Percentiles rank a stretch among this genome's conserved stretches.
Conservation (phyloP, 2,113 vertebrate species). For the Corvus hawaiiensis region DNA sequence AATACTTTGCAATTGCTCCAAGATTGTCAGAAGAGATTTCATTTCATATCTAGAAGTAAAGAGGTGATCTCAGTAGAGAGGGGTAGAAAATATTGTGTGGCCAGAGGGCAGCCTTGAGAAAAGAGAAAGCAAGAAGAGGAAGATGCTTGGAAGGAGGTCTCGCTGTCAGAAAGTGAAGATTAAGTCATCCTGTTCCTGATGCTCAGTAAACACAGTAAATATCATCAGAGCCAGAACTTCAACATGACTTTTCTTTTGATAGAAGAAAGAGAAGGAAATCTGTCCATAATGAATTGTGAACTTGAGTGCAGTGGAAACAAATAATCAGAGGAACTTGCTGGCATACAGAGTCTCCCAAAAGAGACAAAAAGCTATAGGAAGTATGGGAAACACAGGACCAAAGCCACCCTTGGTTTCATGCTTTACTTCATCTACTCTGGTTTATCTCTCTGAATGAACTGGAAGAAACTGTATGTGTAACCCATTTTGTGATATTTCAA, state of each 20-base stretch:
- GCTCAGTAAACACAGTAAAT: background rate
- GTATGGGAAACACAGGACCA: background rate
- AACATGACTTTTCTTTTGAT: background rate
- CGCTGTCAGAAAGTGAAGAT: background rate
- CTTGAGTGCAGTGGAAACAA: background rate
- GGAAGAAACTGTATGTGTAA: background rate
- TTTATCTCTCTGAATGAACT: background rate
- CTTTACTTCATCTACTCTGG: background rate
- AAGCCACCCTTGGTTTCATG: background rate
- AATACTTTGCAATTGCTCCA: background rate
- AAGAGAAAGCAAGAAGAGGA: background rate
- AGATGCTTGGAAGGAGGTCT: background rate
- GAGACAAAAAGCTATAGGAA: background rate
- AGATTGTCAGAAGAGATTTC: background rate
- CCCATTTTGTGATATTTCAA: background rate
- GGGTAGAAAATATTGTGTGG: background rate
- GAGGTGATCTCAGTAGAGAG: background rate
- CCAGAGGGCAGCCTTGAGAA: background rate
- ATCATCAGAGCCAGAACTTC: background rate
- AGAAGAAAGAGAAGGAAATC: background rate
- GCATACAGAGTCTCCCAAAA: background rate
- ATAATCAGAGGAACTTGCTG: background rate
- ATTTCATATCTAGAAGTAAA: background rate
- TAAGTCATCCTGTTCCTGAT: background rate
- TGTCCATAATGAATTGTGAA: background rate